A percentile compares a stretch with the other conserved stretches of the same genome.
Evolutionary conservation across 2,797 vertebrate genomes (phyloP).

Genomic region (Sebastes vulpes): DNA sequence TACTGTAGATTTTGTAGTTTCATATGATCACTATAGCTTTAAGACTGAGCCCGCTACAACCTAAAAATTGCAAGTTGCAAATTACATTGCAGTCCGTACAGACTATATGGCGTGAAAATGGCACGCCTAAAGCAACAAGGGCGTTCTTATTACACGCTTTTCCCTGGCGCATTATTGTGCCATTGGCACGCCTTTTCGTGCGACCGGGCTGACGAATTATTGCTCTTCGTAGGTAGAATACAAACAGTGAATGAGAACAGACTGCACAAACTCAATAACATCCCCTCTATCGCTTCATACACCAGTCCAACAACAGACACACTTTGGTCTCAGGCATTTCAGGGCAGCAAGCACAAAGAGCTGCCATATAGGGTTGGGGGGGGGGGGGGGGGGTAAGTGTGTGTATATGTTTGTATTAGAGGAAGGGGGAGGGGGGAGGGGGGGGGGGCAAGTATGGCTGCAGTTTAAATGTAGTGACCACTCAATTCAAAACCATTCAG

Average conservation of each 20-base stretch:
- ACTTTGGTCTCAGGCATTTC: slow-evolving; percentile 32
- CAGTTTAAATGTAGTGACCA: slow-evolving; percentile 70
- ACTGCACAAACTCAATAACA: slow-evolving; percentile 19
- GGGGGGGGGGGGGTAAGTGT: not conserved
- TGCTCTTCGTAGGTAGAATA: no score
- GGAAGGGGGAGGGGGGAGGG: not conserved
- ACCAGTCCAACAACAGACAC: slow-evolving; percentile 18
- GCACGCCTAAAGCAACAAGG: no score
- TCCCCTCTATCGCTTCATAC: not conserved
- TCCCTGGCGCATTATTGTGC: no score
- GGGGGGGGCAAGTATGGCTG: not conserved
- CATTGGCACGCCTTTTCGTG: no score
- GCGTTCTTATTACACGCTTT: no score
- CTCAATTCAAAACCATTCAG: slow-evolving; percentile 72
- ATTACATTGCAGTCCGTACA: no score
- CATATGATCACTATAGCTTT: no score
- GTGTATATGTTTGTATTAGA: not conserved
- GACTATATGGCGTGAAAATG: no score
- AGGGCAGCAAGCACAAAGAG: slow-evolving; percentile 32
- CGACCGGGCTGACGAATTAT: not conserved
- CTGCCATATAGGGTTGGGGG: not conserved
- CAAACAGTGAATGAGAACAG: not conserved
- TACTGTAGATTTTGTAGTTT: no score
- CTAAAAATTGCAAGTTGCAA: no score
- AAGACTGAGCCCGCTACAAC: no score